Percentiles rank a stretch among this genome's conserved stretches.
These are phyloP conservation scores for Styela clava DNA, from an alignment of 23 tunicate genomes.

Conservation along the genomic window DNA sequence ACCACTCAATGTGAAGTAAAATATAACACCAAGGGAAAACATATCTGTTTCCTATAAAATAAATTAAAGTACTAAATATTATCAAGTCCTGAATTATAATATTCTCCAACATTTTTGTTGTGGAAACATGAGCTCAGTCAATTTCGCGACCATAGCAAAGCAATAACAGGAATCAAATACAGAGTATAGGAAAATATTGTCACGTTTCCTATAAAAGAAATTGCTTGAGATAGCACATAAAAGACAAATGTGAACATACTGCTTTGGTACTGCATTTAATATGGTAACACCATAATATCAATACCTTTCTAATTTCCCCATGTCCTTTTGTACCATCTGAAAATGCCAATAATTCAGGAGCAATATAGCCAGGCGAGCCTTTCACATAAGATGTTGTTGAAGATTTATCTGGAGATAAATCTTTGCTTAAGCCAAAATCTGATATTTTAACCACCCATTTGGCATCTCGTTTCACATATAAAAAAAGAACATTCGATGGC, in stretches of 20 bases:
- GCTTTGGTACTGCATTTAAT: too few relatives aligned
- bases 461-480: not conserved
- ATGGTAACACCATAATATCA: too few relatives aligned
- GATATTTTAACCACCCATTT: constrained; percentile 6
- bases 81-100: not conserved
- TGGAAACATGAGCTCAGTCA: too few relatives aligned
- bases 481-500: constrained; percentile 13
- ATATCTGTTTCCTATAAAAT: too few relatives aligned
- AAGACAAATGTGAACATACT: too few relatives aligned
- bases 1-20: constrained; percentile 4
- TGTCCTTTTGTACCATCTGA: not conserved
- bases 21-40: constrained; percentile 14
- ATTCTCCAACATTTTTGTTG: too few relatives aligned
- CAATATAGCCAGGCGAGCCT: constrained; percentile 3
- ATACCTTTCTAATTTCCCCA: not conserved
- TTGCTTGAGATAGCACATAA: too few relatives aligned
- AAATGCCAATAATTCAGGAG: constrained; percentile 12
- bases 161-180: too few relatives aligned
- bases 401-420: not conserved
- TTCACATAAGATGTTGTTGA: not conserved
- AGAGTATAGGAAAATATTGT: too few relatives aligned
- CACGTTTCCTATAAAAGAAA: too few relatives aligned
- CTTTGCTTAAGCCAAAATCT: constrained; percentile 22
- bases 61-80: too few relatives aligned
- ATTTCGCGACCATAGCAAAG: too few relatives aligned